phyloP scores from a whole-genome alignment of 2,888 invertebrate species.

The Cephus nigrinus region DNA sequence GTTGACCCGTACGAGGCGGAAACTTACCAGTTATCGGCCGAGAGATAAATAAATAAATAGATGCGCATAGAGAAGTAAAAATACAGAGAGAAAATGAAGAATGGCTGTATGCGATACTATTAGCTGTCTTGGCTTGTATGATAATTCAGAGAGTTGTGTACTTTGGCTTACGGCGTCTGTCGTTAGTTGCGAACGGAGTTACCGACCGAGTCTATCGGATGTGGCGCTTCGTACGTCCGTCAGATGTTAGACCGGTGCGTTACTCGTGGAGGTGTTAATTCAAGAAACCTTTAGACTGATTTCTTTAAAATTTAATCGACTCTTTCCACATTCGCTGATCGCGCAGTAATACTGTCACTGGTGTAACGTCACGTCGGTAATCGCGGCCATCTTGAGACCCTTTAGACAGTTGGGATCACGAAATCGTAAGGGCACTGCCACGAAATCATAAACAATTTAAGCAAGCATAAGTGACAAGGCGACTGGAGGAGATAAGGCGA shows the following conservation, averaged over 20 bases:
- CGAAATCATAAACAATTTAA: constrained; percentile 4
- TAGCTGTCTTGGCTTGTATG: neutral
- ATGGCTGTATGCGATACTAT: neutral
- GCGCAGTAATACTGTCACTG: neutral
- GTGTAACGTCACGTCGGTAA: neutral
- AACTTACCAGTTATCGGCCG: constrained; percentile 23
- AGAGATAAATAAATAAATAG: constrained; percentile 5
- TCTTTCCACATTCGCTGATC: neutral
- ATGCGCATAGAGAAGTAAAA: neutral
- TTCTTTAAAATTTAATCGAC: neutral
- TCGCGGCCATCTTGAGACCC: neutral
- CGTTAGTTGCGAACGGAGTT: neutral
- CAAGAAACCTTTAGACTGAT: neutral
- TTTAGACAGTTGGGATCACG: neutral
- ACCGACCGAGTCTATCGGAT: neutral
- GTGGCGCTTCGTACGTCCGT: neutral
- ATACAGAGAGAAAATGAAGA: neutral
- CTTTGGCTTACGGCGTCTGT: neutral
- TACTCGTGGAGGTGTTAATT: neutral
- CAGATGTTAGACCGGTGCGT: neutral
- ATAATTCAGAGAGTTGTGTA: neutral
- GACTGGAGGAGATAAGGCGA: neutral
- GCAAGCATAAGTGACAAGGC: neutral
- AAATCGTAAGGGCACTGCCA: neutral
- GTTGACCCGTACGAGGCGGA: constrained; percentile 13